phyloP scores from a whole-genome alignment of 2,797 vertebrate genomes.

The Serranus cabrilla region DNA sequence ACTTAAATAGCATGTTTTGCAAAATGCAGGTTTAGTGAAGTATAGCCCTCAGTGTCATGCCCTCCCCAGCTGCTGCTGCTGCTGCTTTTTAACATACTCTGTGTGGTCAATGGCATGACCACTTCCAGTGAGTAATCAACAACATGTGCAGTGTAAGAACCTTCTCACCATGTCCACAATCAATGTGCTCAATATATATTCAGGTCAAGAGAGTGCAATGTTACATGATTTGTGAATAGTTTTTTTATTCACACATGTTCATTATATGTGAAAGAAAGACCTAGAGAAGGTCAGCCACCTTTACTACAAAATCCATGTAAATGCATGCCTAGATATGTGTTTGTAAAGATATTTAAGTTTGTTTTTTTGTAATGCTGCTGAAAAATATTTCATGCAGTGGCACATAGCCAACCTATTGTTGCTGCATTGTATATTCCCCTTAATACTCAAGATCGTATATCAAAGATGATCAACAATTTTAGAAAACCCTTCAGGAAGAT shows the following conservation, averaged over 20 bases:
- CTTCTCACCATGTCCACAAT: neutral
- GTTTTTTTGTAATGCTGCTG: neutral
- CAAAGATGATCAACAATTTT: conserved; percentile 29
- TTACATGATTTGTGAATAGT: neutral
- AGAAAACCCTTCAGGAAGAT: conserved; percentile 14
- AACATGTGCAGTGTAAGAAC: neutral
- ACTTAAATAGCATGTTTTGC: too few species aligned
- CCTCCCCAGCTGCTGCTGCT: too few species aligned
- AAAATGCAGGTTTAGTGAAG: too few species aligned
- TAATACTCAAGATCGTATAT: conserved; percentile 13
- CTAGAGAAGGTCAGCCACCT: conserved; percentile 11
- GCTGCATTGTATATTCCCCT: neutral
- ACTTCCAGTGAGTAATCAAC: neutral
- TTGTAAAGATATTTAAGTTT: neutral
- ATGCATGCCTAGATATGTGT: neutral
- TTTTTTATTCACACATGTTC: neutral
- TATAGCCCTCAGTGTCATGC: too few species aligned
- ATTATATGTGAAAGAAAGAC: conserved; percentile 11
- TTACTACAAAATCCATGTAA: conserved; percentile 1
- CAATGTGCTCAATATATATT: neutral
- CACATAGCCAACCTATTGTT: conserved; percentile 38
- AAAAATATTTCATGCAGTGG: conserved; percentile 10
- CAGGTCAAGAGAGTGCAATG: neutral
- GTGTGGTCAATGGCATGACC: neutral
- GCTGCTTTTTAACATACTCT: neutral